Evolutionary conservation across 1,140 invertebrate genomes (phyloP).

Genomic region (Drosophila nasuta): DNA sequence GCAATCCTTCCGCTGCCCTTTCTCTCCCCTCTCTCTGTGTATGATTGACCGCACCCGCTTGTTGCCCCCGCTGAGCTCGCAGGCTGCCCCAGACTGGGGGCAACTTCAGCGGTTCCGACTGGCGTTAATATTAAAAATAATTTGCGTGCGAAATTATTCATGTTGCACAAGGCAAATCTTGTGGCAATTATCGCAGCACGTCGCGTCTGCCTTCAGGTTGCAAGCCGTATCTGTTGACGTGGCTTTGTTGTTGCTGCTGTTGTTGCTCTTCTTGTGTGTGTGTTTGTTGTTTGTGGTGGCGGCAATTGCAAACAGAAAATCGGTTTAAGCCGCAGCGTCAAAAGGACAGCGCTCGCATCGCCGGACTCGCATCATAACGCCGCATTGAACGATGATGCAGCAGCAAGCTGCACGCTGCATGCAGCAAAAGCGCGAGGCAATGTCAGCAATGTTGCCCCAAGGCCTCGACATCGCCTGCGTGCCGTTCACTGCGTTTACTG

Average conservation of each 20-base stretch:
- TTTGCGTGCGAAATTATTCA: conserved; percentile 75
- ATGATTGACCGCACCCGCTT: conserved; percentile 41
- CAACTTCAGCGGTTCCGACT: conserved; percentile 21
- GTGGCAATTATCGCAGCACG: conserved; percentile 67
- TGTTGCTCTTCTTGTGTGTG: background rate
- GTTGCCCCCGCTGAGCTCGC: background rate
- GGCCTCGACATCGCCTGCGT: conserved; percentile 23
- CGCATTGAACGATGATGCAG: conserved; percentile 12
- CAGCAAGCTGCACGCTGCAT: background rate
- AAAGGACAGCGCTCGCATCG: conserved; percentile 68
- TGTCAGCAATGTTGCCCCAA: conserved; percentile 23
- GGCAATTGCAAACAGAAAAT: conserved; percentile 71
- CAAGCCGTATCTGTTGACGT: conserved; percentile 20
- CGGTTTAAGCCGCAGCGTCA: conserved; percentile 73
- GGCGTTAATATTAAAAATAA: conserved; percentile 74
- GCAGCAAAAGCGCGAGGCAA: background rate
- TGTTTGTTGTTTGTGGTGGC: conserved; percentile 33
- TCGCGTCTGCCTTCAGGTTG: conserved; percentile 41
- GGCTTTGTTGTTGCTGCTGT: conserved; percentile 15
- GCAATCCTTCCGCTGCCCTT: background rate
- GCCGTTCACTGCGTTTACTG: background rate
- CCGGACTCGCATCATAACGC: conserved; percentile 40
- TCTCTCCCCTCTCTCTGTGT: background rate
- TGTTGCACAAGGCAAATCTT: conserved; percentile 68
- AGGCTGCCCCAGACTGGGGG: background rate